Evolutionary conservation across 2,113 vertebrate species (phyloP).

Genomic region (Antechinus stuartii): DNA sequence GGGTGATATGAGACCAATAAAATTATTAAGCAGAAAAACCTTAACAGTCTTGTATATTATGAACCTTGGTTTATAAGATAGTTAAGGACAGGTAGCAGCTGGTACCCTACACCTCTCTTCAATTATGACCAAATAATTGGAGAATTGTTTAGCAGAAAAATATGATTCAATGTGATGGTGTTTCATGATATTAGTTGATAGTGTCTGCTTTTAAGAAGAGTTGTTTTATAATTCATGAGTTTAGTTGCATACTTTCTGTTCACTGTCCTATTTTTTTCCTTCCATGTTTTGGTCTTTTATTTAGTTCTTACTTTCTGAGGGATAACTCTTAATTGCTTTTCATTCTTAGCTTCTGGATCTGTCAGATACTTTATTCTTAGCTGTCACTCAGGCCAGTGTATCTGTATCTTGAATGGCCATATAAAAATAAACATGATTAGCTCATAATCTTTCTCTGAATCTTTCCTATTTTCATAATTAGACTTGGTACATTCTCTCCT

Average conservation of each 20-base stretch:
- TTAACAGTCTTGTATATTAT: background rate
- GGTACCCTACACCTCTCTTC: background rate
- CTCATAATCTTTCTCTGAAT: background rate
- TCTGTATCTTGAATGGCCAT: background rate
- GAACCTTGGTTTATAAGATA: background rate
- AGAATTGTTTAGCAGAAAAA: slow-evolving; percentile 21
- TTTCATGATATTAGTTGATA: slow-evolving; percentile 14
- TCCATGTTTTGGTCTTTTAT: background rate
- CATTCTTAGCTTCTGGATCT: slow-evolving; percentile 2
- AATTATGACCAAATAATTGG: background rate
- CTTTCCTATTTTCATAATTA: background rate
- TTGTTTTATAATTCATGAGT: slow-evolving; percentile 46
- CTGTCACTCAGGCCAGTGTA: background rate
- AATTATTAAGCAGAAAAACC: background rate
- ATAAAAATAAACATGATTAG: background rate
- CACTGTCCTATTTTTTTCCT: slow-evolving; percentile 8
- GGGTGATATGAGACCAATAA: background rate
- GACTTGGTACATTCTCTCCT: background rate
- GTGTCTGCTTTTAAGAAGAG: slow-evolving; percentile 25
- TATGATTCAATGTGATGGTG: background rate
- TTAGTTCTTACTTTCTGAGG: slow-evolving; percentile 35
- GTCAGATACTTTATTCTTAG: background rate
- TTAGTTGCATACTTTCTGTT: background rate
- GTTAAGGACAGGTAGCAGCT: background rate
- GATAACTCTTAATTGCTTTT: background rate